These are phyloP conservation scores for Chondrosia reniformis DNA, from an alignment of 37 sponge, comb jelly and placozoan species.

Conservation along the genomic window DNA sequence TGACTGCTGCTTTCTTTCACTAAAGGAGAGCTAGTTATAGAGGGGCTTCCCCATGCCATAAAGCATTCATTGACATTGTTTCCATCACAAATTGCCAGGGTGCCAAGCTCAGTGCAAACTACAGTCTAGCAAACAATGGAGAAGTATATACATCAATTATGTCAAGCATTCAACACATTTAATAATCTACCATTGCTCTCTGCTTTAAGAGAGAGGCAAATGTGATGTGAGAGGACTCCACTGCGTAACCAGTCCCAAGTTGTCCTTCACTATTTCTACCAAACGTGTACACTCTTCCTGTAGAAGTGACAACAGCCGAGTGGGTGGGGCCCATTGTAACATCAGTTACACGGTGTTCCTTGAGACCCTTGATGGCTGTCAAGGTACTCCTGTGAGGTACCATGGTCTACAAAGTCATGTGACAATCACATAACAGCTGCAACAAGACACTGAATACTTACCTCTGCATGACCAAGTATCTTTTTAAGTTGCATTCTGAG, in stretches of 20 bases:
- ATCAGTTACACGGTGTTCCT: slow-evolving; percentile 82
- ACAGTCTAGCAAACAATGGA: slow-evolving; percentile 12
- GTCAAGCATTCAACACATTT: background rate
- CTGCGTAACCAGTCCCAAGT: slow-evolving; percentile 66
- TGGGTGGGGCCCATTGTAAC: slow-evolving; percentile 89
- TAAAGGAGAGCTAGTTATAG: slow-evolving; percentile 50
- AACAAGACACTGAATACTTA: background rate
- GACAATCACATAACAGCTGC: background rate
- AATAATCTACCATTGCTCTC: slow-evolving; percentile 52
- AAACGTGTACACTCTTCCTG: slow-evolving; percentile 74
- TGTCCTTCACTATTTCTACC: slow-evolving; percentile 91
- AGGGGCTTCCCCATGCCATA: slow-evolving; percentile 81
- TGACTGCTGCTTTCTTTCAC: slow-evolving; percentile 2
- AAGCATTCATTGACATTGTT: slow-evolving; percentile 37
- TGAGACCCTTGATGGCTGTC: slow-evolving; percentile 73
- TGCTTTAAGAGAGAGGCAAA: slow-evolving; percentile 42
- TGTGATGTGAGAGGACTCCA: slow-evolving; percentile 24
- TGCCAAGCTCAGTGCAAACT: slow-evolving; percentile 72
- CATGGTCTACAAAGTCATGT: slow-evolving; percentile 28
- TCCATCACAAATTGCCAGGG: slow-evolving; percentile 72
- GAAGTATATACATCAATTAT: background rate
- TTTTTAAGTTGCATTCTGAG: slow-evolving; percentile 87
- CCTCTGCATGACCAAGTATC: slow-evolving; percentile 56
- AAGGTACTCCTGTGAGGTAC: slow-evolving; percentile 52
- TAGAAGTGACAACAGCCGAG: slow-evolving; percentile 59